A percentile compares a stretch with the other conserved stretches of the same genome.
Evolutionary conservation across 2,888 invertebrate species (phyloP).

Genomic region (Leptura quadrifasciata): DNA sequence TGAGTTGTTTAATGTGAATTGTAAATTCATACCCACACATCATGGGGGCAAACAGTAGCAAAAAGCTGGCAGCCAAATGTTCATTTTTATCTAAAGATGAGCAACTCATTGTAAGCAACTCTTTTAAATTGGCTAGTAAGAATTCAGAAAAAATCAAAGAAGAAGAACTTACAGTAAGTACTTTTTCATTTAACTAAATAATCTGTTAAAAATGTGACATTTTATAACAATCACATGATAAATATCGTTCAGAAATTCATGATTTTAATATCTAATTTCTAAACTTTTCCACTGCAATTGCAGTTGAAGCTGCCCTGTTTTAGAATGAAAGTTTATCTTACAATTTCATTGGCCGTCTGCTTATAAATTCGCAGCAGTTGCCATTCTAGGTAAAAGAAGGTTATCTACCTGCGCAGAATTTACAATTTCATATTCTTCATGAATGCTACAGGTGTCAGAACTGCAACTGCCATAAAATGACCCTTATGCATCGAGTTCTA

Average conservation of each 20-base stretch:
- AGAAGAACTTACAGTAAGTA: conserved; percentile 81
- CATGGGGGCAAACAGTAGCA: conserved; percentile 78
- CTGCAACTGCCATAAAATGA: no score
- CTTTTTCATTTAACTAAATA: conserved; percentile 17
- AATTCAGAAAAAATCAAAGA: conserved; percentile 80
- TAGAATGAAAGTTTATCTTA: no score
- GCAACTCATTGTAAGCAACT: conserved; percentile 79
- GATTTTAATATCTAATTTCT: no score
- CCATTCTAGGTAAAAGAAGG: no score
- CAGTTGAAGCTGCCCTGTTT: no score
- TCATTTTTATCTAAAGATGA: conserved; percentile 80
- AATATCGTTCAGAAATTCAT: background rate
- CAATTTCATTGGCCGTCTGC: no score
- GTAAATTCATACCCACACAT: conserved; percentile 22
- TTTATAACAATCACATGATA: background rate
- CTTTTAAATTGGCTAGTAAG: conserved; percentile 79
- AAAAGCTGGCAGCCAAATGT: conserved; percentile 81
- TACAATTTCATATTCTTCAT: no score
- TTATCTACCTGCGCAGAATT: no score
- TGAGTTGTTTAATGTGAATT: conserved; percentile 10
- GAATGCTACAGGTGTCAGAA: no score
- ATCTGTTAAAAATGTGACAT: background rate
- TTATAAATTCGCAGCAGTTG: no score
- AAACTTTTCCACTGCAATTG: no score
- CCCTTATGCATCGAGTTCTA: no score